These are phyloP conservation scores for Tetramorium simillimum DNA, from an alignment of 1,140 invertebrate species.

Conservation along the genomic window DNA sequence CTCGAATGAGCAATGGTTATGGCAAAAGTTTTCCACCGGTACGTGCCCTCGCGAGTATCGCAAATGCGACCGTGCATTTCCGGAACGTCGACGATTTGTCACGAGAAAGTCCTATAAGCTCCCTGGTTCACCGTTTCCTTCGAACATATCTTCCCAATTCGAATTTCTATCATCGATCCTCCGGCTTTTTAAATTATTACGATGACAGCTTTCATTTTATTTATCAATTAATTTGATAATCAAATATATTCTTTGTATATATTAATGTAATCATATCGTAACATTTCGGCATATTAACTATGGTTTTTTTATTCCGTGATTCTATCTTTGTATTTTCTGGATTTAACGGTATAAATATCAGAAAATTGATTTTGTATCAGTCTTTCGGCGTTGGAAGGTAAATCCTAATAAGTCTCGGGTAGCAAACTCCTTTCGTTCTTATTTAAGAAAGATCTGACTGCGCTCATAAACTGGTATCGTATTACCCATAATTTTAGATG, in stretches of 20 bases:
- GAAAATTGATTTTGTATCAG: not conserved
- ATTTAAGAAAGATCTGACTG: conserved; percentile 1
- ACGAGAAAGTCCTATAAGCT: conserved; percentile 55
- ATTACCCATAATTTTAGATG: conserved; percentile 21
- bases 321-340: not conserved
- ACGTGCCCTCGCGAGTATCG: conserved; percentile 59
- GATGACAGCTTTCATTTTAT: not conserved
- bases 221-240: not conserved
- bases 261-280: not conserved
- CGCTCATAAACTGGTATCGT: conserved; percentile 3
- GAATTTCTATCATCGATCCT: conserved; percentile 44
- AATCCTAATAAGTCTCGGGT: not conserved
- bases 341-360: not conserved
- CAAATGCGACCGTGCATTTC: conserved; percentile 58
- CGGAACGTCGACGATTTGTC: conserved; percentile 68
- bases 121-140: conserved; percentile 26
- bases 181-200: not conserved
- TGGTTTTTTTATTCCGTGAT: not conserved
- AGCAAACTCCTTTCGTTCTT: not conserved
- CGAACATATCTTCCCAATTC: conserved; percentile 8
- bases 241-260: not conserved
- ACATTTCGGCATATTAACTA: too few relatives aligned
- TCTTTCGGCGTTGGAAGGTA: not conserved
- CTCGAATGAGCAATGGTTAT: conserved; percentile 75
- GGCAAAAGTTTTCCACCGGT: conserved; percentile 68